Conservation (phyloP, 92 coral and sea anemone genomes). For the Diadumene lineata region DNA sequence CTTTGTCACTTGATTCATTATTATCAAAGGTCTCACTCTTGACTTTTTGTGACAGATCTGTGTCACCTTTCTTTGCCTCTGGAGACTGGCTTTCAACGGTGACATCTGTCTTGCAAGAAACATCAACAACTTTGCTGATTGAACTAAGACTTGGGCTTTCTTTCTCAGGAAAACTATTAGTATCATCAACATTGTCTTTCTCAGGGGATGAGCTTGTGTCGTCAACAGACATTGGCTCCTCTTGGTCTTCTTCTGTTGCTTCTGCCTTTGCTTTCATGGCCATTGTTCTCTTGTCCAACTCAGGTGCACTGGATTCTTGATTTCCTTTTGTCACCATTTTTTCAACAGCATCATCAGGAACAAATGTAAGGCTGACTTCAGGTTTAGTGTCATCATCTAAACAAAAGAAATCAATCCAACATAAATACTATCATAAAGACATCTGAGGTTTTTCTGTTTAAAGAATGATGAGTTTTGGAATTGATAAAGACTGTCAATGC, state of each 20-base stretch:
- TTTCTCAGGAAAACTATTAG: background rate
- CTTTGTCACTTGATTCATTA: background rate
- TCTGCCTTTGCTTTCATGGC: conserved; percentile 20
- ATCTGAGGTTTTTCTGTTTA: no score
- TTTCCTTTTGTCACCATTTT: conserved; percentile 49
- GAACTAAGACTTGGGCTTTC: background rate
- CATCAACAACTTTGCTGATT: conserved; percentile 12
- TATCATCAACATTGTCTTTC: background rate
- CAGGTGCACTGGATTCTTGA: background rate
- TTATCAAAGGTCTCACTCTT: background rate
- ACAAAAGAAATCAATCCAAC: no score
- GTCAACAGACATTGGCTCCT: background rate
- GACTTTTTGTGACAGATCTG: background rate
- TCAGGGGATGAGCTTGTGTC: background rate
- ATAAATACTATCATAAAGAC: no score
- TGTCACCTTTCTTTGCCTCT: background rate
- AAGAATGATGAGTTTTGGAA: no score
- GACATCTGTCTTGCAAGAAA: background rate
- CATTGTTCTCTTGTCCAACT: conserved; percentile 9
- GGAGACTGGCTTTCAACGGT: background rate
- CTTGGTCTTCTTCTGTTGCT: background rate
- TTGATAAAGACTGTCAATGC: no score
- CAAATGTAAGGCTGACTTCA: conserved; percentile 56
- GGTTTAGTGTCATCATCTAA: background rate
- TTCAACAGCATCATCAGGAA: conserved; percentile 62